These are phyloP conservation scores for Oceanodroma leucorhoa DNA, from an alignment of 2,797 vertebrate genomes.

Conservation along the genomic window DNA sequence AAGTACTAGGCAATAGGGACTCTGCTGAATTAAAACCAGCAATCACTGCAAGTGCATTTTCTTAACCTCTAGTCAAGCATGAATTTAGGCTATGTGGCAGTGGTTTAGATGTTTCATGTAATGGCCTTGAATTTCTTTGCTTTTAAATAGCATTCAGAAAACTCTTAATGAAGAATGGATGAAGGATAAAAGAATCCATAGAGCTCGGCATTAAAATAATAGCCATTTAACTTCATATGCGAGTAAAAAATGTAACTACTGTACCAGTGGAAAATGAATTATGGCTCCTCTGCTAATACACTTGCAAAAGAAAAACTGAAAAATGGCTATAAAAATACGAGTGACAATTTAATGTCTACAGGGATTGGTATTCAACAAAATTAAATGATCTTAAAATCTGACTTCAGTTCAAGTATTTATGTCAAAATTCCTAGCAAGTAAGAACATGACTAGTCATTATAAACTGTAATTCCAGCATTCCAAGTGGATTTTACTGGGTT, in stretches of 20 bases:
- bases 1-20: not conserved
- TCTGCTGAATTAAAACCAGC: not conserved
- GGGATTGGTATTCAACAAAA: constrained; percentile 18
- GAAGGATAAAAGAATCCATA: not conserved
- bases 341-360: not conserved
- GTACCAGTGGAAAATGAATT: not conserved
- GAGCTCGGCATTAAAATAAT: not conserved
- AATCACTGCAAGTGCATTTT: not conserved
- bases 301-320: not conserved
- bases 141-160: not conserved
- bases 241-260: not conserved
- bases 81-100: not conserved
- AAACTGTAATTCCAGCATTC: constrained; percentile 64
- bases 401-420: constrained; percentile 57
- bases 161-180: not conserved
- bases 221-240: not conserved
- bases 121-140: not conserved
- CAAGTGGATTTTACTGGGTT: constrained; percentile 44
- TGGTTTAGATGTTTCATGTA: not conserved
- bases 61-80: not conserved
- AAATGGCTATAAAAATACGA: constrained; percentile 14
- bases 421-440: constrained; percentile 65
- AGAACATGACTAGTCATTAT: constrained; percentile 50
- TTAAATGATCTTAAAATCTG: constrained; percentile 5
- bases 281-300: not conserved